Evolutionary conservation across 2,888 invertebrate species (phyloP).

Genomic region (Cantharis rustica): DNA sequence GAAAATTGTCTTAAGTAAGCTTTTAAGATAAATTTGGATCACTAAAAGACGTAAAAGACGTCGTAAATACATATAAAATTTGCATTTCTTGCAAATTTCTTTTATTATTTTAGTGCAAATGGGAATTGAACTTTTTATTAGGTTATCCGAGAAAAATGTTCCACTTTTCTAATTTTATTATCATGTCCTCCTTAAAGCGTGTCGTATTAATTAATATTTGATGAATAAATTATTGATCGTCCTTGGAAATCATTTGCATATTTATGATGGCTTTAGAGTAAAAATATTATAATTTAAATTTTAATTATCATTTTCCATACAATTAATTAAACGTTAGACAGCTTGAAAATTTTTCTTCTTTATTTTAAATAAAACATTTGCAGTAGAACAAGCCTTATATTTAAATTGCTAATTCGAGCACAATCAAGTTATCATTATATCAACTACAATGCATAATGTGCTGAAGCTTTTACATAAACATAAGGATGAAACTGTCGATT

Average conservation of each 20-base stretch:
- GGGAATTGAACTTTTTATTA: not conserved
- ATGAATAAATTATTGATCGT: not conserved
- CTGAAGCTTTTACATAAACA: conserved; percentile 32
- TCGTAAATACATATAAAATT: not conserved
- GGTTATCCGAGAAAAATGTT: not conserved
- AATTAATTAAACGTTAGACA: not conserved
- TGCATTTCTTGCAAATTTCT: not conserved
- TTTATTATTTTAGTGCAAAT: not conserved
- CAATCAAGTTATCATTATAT: conserved; percentile 36
- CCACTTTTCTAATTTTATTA: not conserved
- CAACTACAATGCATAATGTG: conserved; percentile 32
- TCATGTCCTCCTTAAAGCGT: not conserved
- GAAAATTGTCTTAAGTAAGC: not conserved
- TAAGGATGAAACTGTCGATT: conserved; percentile 21
- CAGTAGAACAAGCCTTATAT: conserved; percentile 7
- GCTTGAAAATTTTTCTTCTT: not conserved
- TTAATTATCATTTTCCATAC: not conserved
- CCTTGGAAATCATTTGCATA: not conserved
- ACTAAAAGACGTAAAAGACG: not conserved
- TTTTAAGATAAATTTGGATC: not conserved
- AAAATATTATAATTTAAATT: not conserved
- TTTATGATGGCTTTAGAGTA: not conserved
- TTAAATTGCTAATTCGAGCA: conserved; percentile 30
- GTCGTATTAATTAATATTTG: not conserved
- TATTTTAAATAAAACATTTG: conserved; percentile 7